phyloP scores from a whole-genome alignment of 2,888 invertebrate species.

The Drosophila meridiana region DNA sequence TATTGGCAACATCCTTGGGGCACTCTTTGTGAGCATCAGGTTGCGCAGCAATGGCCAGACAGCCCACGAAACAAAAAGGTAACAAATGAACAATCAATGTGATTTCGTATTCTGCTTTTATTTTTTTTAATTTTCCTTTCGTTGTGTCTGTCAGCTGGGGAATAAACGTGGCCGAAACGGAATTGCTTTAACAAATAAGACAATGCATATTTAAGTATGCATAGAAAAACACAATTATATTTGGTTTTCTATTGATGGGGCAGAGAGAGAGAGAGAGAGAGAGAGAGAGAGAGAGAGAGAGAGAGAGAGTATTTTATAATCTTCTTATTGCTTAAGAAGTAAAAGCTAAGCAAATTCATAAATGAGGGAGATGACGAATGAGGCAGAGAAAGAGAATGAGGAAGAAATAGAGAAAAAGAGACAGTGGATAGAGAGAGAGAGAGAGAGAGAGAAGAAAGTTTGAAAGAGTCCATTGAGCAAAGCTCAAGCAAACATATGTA shows the following conservation, averaged over 20 bases:
- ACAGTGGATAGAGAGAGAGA: not conserved
- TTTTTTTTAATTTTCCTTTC: not conserved
- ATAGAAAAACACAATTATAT: not conserved
- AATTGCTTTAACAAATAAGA: not conserved
- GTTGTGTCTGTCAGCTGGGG: not conserved
- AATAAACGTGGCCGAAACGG: not conserved
- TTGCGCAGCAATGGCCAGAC: not conserved
- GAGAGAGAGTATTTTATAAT: not conserved
- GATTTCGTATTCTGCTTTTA: not conserved
- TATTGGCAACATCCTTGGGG: conserved; percentile 11
- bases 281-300: not conserved
- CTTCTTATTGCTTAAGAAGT: not conserved
- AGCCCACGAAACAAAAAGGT: not conserved
- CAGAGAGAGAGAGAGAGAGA: not conserved
- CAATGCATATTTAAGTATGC: not conserved
- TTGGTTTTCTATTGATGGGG: not conserved
- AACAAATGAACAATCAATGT: conserved; percentile 4
- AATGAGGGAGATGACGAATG: not conserved
- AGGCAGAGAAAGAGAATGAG: not conserved
- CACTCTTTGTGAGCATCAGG: not conserved
- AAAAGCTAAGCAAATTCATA: not conserved
- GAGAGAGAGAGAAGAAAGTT: not conserved
- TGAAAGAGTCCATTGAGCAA: too few species aligned
- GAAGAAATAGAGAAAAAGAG: not conserved
- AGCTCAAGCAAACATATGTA: not conserved